Evolutionary conservation across 2,113 vertebrate species (phyloP), one percentile per base, ranked within the genome.

Genomic region (Balaeniceps rex): DNA sequence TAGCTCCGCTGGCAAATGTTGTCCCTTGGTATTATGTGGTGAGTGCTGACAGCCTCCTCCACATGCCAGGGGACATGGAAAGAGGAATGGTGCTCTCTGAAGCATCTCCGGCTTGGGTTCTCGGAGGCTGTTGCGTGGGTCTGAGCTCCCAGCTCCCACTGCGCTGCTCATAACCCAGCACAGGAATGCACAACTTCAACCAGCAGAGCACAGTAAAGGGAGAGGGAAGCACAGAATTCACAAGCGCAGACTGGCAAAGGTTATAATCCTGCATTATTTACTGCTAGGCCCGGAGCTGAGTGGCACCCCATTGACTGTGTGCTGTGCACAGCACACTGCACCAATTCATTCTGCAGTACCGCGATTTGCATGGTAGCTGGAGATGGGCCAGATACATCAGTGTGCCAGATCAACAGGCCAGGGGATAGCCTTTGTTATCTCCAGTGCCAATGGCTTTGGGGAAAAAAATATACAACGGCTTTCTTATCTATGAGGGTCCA

Each of bases 231-330:
- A 22, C 31, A 51, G 90, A 72, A 80, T 23, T 76, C 74, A 65
- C 42, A 79, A 47, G 91, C 33, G 1, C 74, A 83, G 87, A 76
- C 57, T 36, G 29, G 87, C 87, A 92, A 84, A 94, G 83, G 95
- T 88, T 81, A 75, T 89, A 94, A 94, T 95, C 94, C 94, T 87
- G 91, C 86, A 91, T 95, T 91, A 96, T 97, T 94, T 96, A 96
- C 91, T 96, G 91, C 83, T 51, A 36, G 94, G 75, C 78, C 78
- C 5, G 7, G 89, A 90, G 94, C 89, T 96, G 94, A 93, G 95
- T 93, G 93, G 78, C 89, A 91, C 93, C 89, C 65, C 94, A 95
- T 91, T 95, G 97, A 97, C 87, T 93, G 94, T n/a, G 77, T 46
- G 91, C 91, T 79, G 87, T 83, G 95, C 49, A 42, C 91, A 76